Evolutionary conservation across 2,888 invertebrate genomes (phyloP).

Genomic region (Drosophila nigritarsus): DNA sequence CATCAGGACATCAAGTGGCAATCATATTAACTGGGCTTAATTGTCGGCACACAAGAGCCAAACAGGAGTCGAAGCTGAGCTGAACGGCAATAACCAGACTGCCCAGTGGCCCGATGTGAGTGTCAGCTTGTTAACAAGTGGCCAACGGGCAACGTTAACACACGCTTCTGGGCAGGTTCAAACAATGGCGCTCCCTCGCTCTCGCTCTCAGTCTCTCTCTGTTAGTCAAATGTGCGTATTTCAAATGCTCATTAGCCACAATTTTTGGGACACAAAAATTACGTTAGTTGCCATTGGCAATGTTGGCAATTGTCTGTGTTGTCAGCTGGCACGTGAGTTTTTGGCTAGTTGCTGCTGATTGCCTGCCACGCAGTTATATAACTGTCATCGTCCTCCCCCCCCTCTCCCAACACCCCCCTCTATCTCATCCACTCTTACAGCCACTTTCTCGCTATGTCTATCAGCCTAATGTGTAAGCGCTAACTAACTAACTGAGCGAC

Average conservation of each 20-base stretch:
- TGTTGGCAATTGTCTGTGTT: slow-evolving; percentile 63
- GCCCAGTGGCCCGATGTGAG: slow-evolving; percentile 57
- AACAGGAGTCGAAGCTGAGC: slow-evolving; percentile 40
- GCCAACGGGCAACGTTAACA: slow-evolving; percentile 51
- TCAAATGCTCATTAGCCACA: slow-evolving; percentile 76
- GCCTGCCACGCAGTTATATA: slow-evolving; percentile 37
- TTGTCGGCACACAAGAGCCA: slow-evolving; percentile 67
- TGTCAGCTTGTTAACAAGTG: slow-evolving; percentile 75
- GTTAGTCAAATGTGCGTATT: slow-evolving; percentile 71
- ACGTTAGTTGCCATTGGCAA: slow-evolving; percentile 71
- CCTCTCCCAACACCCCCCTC: not conserved
- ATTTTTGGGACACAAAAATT: slow-evolving; percentile 65
- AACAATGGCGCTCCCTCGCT: slow-evolving; percentile 1
- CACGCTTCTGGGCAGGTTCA: slow-evolving; percentile 47
- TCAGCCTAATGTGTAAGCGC: slow-evolving; percentile 54
- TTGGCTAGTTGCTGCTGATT: slow-evolving; percentile 49
- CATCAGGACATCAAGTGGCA: slow-evolving; percentile 76
- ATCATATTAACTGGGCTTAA: slow-evolving; percentile 76
- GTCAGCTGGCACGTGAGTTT: slow-evolving; percentile 52
- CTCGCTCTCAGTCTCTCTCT: not conserved
- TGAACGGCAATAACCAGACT: slow-evolving; percentile 32
- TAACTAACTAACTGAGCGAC: slow-evolving; percentile 68
- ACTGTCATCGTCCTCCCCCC: slow-evolving; percentile 1
- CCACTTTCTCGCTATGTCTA: slow-evolving; percentile 9
- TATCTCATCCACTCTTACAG: not conserved